Percentiles rank a stretch among this genome's conserved stretches.
phyloP scores from a whole-genome alignment of 2,113 vertebrate genomes.

The Tetrao urogallus region DNA sequence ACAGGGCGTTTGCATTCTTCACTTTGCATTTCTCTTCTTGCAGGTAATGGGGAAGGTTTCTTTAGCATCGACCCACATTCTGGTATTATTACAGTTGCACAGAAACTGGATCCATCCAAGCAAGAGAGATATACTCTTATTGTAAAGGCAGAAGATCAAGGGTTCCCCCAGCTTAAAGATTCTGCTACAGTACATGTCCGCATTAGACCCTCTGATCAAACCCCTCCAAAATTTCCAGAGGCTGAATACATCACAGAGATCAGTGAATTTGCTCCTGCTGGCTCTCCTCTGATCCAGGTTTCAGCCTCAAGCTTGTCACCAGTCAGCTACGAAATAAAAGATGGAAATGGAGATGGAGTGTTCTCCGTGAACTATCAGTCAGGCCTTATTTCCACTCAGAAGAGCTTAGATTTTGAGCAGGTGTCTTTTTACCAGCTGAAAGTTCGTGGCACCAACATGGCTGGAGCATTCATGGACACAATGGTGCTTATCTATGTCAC shows the following conservation, averaged over 20 bases:
- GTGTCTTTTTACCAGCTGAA: slow-evolving; percentile 85
- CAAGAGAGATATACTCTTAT: slow-evolving; percentile 85
- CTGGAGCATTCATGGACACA: slow-evolving; percentile 79
- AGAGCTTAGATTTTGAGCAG: slow-evolving; percentile 88
- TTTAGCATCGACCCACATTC: slow-evolving; percentile 84
- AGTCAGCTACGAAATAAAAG: slow-evolving; percentile 89
- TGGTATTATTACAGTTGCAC: slow-evolving; percentile 86
- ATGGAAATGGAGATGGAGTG: slow-evolving; percentile 83
- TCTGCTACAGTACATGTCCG: slow-evolving; percentile 83
- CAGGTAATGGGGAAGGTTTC: slow-evolving; percentile 88
- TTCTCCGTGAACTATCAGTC: slow-evolving; percentile 90
- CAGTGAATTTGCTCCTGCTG: slow-evolving; percentile 82
- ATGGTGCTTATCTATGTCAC: slow-evolving; percentile 85
- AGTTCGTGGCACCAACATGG: slow-evolving; percentile 84
- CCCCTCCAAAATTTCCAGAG: slow-evolving; percentile 86
- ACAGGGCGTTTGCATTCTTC: not conserved
- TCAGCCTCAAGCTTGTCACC: slow-evolving; percentile 83
- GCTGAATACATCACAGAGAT: slow-evolving; percentile 89
- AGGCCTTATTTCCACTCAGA: slow-evolving; percentile 86
- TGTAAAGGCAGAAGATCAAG: slow-evolving; percentile 90
- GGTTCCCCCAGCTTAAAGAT: slow-evolving; percentile 87
- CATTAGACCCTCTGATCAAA: slow-evolving; percentile 83
- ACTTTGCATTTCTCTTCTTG: slow-evolving; percentile 58
- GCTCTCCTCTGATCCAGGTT: slow-evolving; percentile 84
- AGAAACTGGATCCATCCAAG: slow-evolving; percentile 77